Evolutionary conservation across 2,888 invertebrate genomes (phyloP), one percentile per base, ranked within the genome.

Genomic region (Troglohyphantes excavatus): DNA sequence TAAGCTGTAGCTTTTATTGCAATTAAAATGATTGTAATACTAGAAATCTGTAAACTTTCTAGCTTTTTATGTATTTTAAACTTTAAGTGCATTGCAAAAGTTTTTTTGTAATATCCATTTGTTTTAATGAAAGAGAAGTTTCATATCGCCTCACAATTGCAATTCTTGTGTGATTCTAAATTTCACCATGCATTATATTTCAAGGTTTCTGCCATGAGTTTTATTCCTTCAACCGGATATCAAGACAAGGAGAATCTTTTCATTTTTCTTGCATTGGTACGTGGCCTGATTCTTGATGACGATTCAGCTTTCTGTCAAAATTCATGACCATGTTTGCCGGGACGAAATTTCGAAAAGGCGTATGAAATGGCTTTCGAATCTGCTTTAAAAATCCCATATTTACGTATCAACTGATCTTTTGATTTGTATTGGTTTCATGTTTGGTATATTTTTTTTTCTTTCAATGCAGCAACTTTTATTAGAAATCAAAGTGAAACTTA

Each of bases 301-400:
- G 13, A 13, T n/a, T 53, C 53, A 53, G 53, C n/a, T 53, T 53
- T 53, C 53, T 53, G 53, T 53, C 53, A 53, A 53, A 53, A 53
- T 53, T 53, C 53, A 53, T 53, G n/a, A n/a, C 53, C 53, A 53
- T 53, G 53, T 53, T 53, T 53, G 13, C 53, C 53, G n/a, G 5
- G 53, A 53, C n/a, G 53, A 53, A 53, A 53, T 53, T 53, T 53
- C 53, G 53, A 53, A 53, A 53, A 53, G 53, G n/a, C 53, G 53
- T 53, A 53, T 53, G 53, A 53, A 53, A 53, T 53, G 53, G 53
- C n/a, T 53, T 17, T 17, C 53, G 53, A 53, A 53, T 53, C 13
- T 53, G 53, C 53, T 53, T 46, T 53, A n/a, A 53, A 33, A 53
- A 53, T n/a, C 53, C n/a, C 39, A 39, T 39, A 39, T 39, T 39